A percentile compares a stretch with the other conserved stretches of the same genome.
Evolutionary conservation across 2,113 vertebrate species (phyloP).

Genomic region (Haemorhous mexicanus): DNA sequence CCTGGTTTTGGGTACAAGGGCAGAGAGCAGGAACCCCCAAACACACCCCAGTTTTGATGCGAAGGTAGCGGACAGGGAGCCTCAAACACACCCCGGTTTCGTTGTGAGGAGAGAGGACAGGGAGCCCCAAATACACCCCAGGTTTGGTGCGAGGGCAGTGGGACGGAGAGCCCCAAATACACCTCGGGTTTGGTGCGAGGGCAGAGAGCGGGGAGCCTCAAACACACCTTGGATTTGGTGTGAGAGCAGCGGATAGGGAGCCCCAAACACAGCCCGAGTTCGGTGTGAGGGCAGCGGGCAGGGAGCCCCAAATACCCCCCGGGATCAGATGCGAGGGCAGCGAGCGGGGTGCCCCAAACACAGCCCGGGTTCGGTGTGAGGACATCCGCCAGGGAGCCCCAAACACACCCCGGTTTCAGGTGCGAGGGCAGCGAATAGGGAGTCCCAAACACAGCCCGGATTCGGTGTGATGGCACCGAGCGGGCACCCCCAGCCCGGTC

Average conservation of each 20-base stretch:
- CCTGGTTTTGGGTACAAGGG: too few relatives aligned
- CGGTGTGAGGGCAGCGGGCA: rapidly evolving
- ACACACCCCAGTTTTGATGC: rapidly evolving
- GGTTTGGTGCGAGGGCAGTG: rapidly evolving
- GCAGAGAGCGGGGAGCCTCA: too few relatives aligned
- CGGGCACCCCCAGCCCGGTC: rapidly evolving
- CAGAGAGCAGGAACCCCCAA: too few relatives aligned
- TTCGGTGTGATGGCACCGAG: rapidly evolving
- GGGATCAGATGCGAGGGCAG: too few relatives aligned
- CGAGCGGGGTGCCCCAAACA: rapidly evolving
- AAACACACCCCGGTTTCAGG: too few relatives aligned
- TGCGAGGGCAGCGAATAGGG: too few relatives aligned
- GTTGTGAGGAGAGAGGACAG: not conserved
- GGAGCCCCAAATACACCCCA: rapidly evolving
- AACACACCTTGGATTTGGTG: rapidly evolving
- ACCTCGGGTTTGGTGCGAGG: rapidly evolving
- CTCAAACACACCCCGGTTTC: too few relatives aligned
- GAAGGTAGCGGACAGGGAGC: rapidly evolving
- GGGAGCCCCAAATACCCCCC: too few relatives aligned
- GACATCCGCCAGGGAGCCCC: rapidly evolving
- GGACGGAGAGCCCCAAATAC: rapidly evolving
- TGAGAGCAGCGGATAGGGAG: rapidly evolving
- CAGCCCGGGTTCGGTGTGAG: rapidly evolving
- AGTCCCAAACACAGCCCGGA: too few relatives aligned
- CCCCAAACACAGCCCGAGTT: too few relatives aligned